Percentiles rank a stretch among this genome's conserved stretches.
Evolutionary conservation across 37 sponge, comb jelly and placozoan genomes (phyloP).

Genomic region (Ianthella basta): DNA sequence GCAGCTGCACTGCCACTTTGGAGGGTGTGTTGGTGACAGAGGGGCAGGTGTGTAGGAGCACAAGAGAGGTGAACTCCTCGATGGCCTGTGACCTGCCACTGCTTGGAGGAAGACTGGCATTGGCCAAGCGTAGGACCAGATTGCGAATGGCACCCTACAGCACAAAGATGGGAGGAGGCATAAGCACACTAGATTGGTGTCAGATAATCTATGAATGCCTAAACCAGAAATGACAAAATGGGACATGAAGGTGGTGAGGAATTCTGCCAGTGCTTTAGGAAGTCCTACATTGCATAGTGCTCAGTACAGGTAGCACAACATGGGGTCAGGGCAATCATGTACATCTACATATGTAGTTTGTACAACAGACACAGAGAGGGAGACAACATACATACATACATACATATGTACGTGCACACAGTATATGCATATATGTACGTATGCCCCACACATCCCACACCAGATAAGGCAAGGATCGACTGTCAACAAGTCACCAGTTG

Average conservation of each 20-base stretch:
- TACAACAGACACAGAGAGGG: not conserved
- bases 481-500: no score
- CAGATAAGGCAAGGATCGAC: no score
- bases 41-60: constrained; percentile 72
- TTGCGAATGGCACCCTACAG: not conserved
- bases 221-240: no score
- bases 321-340: no score
- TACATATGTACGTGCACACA: not conserved
- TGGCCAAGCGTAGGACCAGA: not conserved
- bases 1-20: constrained; percentile 85
- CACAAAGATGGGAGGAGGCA: no score
- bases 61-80: constrained; percentile 52
- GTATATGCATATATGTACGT: not conserved
- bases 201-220: no score
- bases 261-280: no score
- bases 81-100: not conserved
- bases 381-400: not conserved
- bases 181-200: no score
- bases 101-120: not conserved
- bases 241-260: no score
- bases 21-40: constrained; percentile 77
- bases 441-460: not conserved
- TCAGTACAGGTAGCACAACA: no score
- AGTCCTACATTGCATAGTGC: no score
- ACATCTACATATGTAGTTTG: no score